Conservation (phyloP, 2,113 vertebrate species). For the Setophaga petechia region DNA sequence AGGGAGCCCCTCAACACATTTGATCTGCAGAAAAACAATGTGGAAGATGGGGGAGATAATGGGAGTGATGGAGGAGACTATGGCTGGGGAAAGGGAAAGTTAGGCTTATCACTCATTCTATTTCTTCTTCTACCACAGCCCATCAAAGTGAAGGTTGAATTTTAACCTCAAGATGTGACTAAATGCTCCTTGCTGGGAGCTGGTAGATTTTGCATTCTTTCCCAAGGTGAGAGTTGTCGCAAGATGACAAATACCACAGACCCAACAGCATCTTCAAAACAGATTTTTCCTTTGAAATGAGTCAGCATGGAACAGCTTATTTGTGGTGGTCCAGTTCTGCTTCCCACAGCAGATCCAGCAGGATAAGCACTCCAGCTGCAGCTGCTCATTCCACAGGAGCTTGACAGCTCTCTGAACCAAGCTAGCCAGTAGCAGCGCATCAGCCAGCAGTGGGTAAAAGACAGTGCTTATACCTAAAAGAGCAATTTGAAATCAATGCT, state of each 20-base stretch:
- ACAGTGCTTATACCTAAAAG: not conserved
- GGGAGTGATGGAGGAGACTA: not conserved
- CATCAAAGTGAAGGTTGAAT: not conserved
- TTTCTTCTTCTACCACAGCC: not conserved
- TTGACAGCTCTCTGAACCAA: not conserved
- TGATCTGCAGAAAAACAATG: not conserved
- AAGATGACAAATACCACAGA: not conserved
- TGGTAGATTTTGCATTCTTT: not conserved
- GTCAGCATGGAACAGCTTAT: conserved; percentile 49
- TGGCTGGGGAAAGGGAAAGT: not conserved
- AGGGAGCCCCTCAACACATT: not conserved
- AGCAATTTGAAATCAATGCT: conserved; percentile 43
- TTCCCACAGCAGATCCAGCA: conserved; percentile 52
- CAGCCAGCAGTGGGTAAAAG: not conserved
- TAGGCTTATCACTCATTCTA: not conserved
- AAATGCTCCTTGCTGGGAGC: not conserved
- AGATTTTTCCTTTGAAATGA: conserved; percentile 48
- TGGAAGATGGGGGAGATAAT: not conserved
- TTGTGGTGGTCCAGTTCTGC: conserved; percentile 56
- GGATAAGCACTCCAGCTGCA: conserved; percentile 46
- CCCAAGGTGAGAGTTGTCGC: not conserved
- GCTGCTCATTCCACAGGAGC: not conserved
- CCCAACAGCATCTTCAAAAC: not conserved
- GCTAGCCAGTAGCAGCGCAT: not conserved
- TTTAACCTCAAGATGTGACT: not conserved